phyloP scores from a whole-genome alignment of 2,113 vertebrate species.

The Prunella himalayana region DNA sequence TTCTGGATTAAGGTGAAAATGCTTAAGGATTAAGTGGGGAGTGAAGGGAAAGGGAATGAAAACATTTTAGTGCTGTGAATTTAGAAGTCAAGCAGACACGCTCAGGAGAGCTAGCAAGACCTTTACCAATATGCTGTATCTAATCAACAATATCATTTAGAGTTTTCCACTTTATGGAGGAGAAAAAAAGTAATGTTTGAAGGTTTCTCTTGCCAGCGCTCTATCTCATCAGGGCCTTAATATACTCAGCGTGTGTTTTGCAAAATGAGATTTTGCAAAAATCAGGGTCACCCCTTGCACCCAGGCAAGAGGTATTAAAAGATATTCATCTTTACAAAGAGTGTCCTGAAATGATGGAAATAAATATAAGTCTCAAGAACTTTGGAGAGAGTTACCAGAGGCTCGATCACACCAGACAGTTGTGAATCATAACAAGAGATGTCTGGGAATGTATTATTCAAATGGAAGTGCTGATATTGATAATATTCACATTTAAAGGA shows the following conservation, averaged over 20 bases:
- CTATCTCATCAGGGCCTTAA: conserved; percentile 46
- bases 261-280: conserved; percentile 44
- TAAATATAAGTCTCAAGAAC: conserved; percentile 5
- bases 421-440: neutral
- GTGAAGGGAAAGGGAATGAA: conserved; percentile 50
- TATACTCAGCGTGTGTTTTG: conserved; percentile 30
- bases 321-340: conserved; percentile 37
- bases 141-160: conserved; percentile 50
- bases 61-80: conserved; percentile 48
- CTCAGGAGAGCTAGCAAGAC: conserved; percentile 39
- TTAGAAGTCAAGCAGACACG: conserved; percentile 46
- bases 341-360: conserved; percentile 13
- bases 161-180: conserved; percentile 45
- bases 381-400: neutral
- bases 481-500: neutral
- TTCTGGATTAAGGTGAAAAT: conserved; percentile 67
- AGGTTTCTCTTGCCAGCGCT: neutral
- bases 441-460: neutral
- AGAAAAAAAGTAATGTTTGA: conserved; percentile 28
- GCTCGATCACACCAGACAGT: neutral
- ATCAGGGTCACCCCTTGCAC: neutral
- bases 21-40: conserved; percentile 61
- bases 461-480: neutral
- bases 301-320: conserved; percentile 24
- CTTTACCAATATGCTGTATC: conserved; percentile 33